Conservation (phyloP, 2,113 vertebrate species). For the Thinocorus orbignyianus region DNA sequence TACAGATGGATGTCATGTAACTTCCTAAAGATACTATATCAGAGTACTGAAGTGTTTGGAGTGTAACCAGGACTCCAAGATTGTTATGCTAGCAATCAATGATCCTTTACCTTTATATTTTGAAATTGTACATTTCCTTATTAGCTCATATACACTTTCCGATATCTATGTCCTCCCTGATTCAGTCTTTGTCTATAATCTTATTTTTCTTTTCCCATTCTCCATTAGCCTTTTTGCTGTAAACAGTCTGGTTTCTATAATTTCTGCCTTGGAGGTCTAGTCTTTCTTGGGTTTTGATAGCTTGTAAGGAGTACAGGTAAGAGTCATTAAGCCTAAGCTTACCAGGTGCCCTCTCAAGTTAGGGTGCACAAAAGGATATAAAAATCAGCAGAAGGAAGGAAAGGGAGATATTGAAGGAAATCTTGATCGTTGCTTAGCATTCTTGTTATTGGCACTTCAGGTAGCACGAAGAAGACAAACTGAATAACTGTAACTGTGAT, state of each 20-base stretch:
- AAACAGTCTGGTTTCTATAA: background rate
- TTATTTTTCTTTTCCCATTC: background rate
- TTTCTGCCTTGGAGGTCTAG: background rate
- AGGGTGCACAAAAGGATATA: background rate
- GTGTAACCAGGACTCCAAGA: background rate
- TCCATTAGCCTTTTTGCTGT: background rate
- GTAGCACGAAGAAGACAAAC: background rate
- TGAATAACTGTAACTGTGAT: background rate
- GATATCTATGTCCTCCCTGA: rapidly evolving
- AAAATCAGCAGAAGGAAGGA: background rate
- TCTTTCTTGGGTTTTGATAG: background rate
- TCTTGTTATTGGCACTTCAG: background rate
- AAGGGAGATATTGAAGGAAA: background rate
- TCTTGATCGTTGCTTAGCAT: background rate
- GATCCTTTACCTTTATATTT: background rate
- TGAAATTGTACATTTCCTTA: background rate
- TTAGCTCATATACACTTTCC: background rate
- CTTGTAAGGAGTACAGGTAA: background rate
- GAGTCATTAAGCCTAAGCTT: background rate
- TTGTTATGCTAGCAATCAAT: background rate
- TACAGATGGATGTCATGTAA: background rate
- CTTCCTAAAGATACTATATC: background rate
- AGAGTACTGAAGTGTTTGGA: background rate
- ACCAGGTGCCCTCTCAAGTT: background rate
- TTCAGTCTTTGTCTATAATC: background rate